Evolutionary conservation across 2,113 vertebrate genomes (phyloP), one percentile per base, ranked within the genome.

Genomic region (Oriolus oriolus): DNA sequence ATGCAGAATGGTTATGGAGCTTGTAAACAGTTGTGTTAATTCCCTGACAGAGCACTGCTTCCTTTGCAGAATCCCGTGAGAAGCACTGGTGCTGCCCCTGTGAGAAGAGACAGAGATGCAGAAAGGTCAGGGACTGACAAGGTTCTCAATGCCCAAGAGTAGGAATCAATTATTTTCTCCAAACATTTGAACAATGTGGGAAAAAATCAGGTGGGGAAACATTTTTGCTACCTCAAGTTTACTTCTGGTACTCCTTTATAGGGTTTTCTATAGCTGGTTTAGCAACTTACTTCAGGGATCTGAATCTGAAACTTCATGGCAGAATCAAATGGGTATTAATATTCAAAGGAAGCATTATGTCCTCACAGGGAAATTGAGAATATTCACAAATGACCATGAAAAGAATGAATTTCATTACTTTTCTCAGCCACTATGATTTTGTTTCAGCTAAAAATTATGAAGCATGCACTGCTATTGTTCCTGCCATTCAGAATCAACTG

Each of bases 391-490:
- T 90, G 91, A 96, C 85, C 90, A 70, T 88, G 92, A 93, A 96
- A 93, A 42, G 39, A 88, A 13, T 49, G 63, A 96, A 96, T 97
- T 96, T 87, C 91, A 90, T 91, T 96, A 84, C 63, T 96, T 94
- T 89, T 93, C 82, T 95, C 78, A 81, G 49, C n/a, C 75, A 88
- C 4, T 7, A 52, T 92, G 95, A 94, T 97, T 96, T 94, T 37
- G 6, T 90, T 96, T 94, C 93, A 95, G 71, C 79, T 88, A 77
- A 95, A 96, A 96, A 96, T 91, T 92, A 91, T 74, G 79, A 96
- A 93, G 91, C 85, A 75, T 94, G 68, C 68, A 74, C 47, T 88
- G 64, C 92, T 91, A 95, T 96, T 96, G 90, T 96, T 94, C 85
- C 64, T 80, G 39, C 44, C 64, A 88, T 94, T 95, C 79, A 95